A percentile compares a stretch with the other conserved stretches of the same genome.
Conservation (phyloP, 2,113 vertebrate species). For the Glareola pratincola region DNA sequence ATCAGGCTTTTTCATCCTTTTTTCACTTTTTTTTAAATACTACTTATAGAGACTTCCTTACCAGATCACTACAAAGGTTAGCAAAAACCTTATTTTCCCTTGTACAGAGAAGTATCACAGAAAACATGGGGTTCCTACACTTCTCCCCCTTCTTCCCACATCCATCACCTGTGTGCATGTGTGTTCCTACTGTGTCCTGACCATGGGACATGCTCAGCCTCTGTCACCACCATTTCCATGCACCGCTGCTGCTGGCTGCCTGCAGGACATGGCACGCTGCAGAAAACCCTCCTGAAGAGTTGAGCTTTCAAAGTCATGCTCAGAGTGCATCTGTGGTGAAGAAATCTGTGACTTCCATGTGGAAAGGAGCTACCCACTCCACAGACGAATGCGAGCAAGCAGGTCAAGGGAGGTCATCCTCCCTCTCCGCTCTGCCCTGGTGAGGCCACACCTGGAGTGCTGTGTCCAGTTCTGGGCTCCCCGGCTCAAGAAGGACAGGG, state of each 20-base stretch:
- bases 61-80: neutral
- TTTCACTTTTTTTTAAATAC: neutral
- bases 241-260: neutral
- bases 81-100: neutral
- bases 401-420: neutral
- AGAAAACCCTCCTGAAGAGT: neutral
- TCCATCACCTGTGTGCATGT: rapidly evolving
- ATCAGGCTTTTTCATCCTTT: neutral
- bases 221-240: neutral
- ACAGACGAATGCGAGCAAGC: rapidly evolving
- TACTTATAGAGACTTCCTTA: neutral
- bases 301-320: neutral
- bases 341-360: rapidly evolving
- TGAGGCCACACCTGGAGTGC: too few relatives aligned
- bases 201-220: neutral
- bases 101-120: neutral
- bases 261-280: neutral
- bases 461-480: too few relatives aligned
- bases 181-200: neutral
- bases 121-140: neutral
- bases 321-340: neutral
- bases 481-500: too few relatives aligned
- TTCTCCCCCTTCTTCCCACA: neutral
- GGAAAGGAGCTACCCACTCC: neutral
- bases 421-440: too few relatives aligned